Evolutionary conservation across 2,888 invertebrate species (phyloP).

Genomic region (Mesopsocus fuscifrons): DNA sequence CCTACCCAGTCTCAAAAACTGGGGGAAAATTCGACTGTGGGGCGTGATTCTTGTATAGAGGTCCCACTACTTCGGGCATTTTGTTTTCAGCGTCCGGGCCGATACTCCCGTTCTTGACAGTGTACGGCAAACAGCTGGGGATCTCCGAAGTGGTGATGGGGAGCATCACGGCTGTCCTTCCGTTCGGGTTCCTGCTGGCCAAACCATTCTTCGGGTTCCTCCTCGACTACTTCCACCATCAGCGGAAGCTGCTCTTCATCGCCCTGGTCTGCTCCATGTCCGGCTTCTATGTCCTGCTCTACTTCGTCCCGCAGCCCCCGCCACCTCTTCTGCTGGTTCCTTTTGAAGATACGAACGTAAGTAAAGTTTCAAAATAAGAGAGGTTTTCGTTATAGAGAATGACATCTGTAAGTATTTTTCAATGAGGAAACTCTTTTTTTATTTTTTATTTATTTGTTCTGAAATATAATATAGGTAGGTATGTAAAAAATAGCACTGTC

Average conservation of each 20-base stretch:
- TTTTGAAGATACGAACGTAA: no score
- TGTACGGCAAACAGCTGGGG: slow-evolving; percentile 59
- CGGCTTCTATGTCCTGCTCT: slow-evolving; percentile 44
- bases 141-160: slow-evolving; percentile 60
- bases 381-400: no score
- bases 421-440: no score
- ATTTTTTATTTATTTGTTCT: no score
- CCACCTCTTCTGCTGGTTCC: slow-evolving; percentile 18
- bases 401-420: no score
- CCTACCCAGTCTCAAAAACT: no score
- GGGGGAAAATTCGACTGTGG: no score
- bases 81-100: slow-evolving; percentile 62
- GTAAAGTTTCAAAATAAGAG: no score
- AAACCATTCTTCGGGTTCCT: slow-evolving; percentile 59
- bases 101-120: slow-evolving; percentile 55
- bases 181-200: slow-evolving; percentile 53
- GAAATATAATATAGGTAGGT: no score
- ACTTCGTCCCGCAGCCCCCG: slow-evolving; percentile 35
- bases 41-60: no score
- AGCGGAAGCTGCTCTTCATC: slow-evolving; percentile 53
- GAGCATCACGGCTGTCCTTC: slow-evolving; percentile 49
- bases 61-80: no score
- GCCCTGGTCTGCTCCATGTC: slow-evolving; percentile 42
- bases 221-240: slow-evolving; percentile 47
- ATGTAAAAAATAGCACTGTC: no score